Conservation (phyloP, 1,140 invertebrate species). For the Trissolcus basalis region DNA sequence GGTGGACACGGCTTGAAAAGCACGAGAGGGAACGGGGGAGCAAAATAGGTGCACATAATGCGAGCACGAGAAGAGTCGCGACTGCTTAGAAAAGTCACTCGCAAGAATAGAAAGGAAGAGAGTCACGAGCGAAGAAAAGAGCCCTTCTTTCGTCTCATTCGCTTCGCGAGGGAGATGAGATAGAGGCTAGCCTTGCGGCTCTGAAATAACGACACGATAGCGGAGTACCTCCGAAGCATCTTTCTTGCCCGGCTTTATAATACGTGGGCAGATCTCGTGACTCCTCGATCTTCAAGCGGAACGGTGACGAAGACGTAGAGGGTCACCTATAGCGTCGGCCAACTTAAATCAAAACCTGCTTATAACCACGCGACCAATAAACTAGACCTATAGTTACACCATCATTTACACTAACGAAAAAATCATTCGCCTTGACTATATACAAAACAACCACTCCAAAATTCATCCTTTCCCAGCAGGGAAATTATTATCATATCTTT, state of each 20-base stretch:
- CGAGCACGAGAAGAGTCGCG: constrained; percentile 10
- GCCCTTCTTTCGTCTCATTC: constrained; percentile 56
- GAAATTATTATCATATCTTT: no score
- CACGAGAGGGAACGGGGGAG: constrained; percentile 12
- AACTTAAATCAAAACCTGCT: constrained; percentile 32
- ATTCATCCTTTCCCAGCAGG: no score
- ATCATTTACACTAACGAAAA: no score
- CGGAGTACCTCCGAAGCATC: constrained; percentile 62
- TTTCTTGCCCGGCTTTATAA: constrained; percentile 56
- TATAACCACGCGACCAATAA: background rate
- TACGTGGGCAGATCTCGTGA: constrained; percentile 51
- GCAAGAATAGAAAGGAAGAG: constrained; percentile 35
- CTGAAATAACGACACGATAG: constrained; percentile 69
- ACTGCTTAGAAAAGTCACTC: constrained; percentile 11
- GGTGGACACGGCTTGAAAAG: constrained; percentile 14
- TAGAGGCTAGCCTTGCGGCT: constrained; percentile 67
- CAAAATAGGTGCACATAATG: constrained; percentile 21
- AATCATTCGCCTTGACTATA: no score
- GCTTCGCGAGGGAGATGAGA: constrained; percentile 65
- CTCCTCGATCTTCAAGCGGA: constrained; percentile 36
- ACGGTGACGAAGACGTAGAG: constrained; percentile 27
- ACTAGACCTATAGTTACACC: no score
- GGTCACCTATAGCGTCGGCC: constrained; percentile 43
- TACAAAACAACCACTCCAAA: no score
- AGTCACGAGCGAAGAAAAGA: constrained; percentile 50